These are phyloP conservation scores for Apamea epomidion DNA, from an alignment of 2,888 invertebrate species.

Conservation along the genomic window DNA sequence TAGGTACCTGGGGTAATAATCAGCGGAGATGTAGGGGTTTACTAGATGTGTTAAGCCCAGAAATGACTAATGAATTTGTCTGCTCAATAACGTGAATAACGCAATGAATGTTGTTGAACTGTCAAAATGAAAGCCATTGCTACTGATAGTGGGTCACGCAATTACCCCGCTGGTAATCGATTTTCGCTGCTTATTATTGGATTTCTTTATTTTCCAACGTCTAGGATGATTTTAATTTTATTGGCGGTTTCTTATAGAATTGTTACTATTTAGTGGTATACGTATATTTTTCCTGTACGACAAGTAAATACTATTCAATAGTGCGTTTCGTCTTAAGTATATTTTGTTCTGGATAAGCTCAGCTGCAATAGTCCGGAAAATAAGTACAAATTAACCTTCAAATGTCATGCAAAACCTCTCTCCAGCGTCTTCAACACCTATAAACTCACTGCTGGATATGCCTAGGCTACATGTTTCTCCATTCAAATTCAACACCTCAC, in stretches of 20 bases:
- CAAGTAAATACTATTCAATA: not conserved
- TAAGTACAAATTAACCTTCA: not conserved
- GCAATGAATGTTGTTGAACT: not conserved
- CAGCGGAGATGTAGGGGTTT: not conserved
- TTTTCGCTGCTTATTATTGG: not conserved
- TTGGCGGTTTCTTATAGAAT: not conserved
- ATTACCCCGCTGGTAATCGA: not conserved
- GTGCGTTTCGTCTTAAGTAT: not conserved
- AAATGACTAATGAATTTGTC: not conserved
- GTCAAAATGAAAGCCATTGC: not conserved
- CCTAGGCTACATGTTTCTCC: not conserved
- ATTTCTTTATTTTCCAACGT: not conserved
- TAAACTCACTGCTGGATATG: too few relatives aligned
- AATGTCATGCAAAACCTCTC: not conserved
- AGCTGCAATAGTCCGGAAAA: not conserved
- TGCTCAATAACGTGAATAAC: not conserved
- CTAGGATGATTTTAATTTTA: not conserved
- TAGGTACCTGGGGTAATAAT: conserved; percentile 12
- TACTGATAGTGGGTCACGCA: not conserved
- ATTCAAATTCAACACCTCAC: not conserved
- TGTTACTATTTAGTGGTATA: not conserved
- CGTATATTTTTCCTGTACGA: not conserved
- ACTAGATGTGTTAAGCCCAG: conserved; percentile 25
- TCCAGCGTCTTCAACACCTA: not conserved
- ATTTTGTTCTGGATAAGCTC: not conserved